Base-by-base conservation (phyloP, 2,888 invertebrate genomes). In the Sericinus montela region DNA sequence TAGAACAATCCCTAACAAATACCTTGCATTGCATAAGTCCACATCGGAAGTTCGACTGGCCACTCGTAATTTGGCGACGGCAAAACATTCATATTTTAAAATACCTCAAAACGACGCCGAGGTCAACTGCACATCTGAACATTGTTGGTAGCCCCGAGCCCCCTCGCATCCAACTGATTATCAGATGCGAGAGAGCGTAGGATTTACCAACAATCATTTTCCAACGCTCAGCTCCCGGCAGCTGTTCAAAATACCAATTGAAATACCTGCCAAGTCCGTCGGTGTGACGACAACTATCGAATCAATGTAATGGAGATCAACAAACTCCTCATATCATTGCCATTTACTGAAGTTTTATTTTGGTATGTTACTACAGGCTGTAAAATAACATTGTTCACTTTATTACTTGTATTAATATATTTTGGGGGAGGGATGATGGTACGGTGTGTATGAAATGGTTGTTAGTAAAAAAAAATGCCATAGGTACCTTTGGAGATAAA, bases 181-280 rank as follows among this genome's bases (percentile, higher is more conserved):
- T 54, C 36, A 55, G 56, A 54, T 51, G 57, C 60, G 54, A 51
- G 42, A 51, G 57, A 41, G 44, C 32, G 42, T 50, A 58, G 64
- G 64, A 67, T 67, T 59, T 61, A 65, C 66, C 67, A 73, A 71
- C 64, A 70, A 70, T 68, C 56, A 59, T 54, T 60, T 59, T 56
- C 56, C 60, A 60, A 55, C 53, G 65, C 45, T 65, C 67, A 62
- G 54, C 62, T 53, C 55, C 60, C 65, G 34, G 59, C 79, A 72
- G 80, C 82, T 82, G 80, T 79, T 79, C 80, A 81, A 76, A 80
- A 85, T 84, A 86, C 86, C 80, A 87, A 84, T 85, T 77, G 85
- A 50, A 88, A 84, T 88, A 88, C 88, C 88, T 88, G 87, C 75
- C 77, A 80, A 72, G 69, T 87, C 87, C 87, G 85, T 83, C 82